Evolutionary conservation across 2,888 invertebrate species (phyloP).

Genomic region (Drosophila helvetica): DNA sequence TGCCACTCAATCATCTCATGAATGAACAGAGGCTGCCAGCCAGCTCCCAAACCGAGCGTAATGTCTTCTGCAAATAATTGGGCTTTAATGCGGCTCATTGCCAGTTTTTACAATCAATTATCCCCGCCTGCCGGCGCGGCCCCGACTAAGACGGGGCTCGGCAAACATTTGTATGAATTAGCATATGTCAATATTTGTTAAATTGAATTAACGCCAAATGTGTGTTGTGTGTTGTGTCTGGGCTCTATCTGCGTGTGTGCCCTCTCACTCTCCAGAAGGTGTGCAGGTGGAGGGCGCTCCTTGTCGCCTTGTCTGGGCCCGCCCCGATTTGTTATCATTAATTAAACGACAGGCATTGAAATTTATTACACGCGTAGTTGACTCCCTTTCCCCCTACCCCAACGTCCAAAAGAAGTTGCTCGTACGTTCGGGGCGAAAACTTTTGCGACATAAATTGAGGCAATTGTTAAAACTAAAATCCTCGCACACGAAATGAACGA

Average conservation of each 20-base stretch:
- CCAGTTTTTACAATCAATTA: conserved; percentile 79
- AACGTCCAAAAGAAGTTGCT: conserved; percentile 52
- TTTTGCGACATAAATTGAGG: conserved; percentile 79
- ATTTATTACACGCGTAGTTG: conserved; percentile 79
- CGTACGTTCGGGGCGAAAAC: conserved; percentile 51
- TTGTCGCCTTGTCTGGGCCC: conserved; percentile 47
- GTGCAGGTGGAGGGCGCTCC: conserved; percentile 18
- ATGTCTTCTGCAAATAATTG: conserved; percentile 77
- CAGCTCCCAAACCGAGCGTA: conserved; percentile 31
- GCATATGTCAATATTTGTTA: conserved; percentile 81
- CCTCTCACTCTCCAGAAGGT: not conserved
- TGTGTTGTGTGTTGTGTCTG: conserved; percentile 13
- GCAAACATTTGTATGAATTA: conserved; percentile 77
- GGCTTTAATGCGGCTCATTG: conserved; percentile 76
- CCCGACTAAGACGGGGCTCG: conserved; percentile 23
- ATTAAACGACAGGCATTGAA: conserved; percentile 79
- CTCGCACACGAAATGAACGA: conserved; percentile 70
- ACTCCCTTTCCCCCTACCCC: conserved; percentile 33
- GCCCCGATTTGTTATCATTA: conserved; percentile 77
- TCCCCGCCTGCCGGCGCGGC: conserved; percentile 40
- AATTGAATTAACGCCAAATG: conserved; percentile 76
- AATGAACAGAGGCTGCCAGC: conserved; percentile 40
- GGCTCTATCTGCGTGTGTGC: conserved; percentile 10
- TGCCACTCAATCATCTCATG: conserved; percentile 46
- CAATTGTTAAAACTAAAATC: conserved; percentile 80